Evolutionary conservation across 2,797 vertebrate species (phyloP), one percentile per base, ranked within the genome.

Genomic region (Neosilurus hyrtlii): DNA sequence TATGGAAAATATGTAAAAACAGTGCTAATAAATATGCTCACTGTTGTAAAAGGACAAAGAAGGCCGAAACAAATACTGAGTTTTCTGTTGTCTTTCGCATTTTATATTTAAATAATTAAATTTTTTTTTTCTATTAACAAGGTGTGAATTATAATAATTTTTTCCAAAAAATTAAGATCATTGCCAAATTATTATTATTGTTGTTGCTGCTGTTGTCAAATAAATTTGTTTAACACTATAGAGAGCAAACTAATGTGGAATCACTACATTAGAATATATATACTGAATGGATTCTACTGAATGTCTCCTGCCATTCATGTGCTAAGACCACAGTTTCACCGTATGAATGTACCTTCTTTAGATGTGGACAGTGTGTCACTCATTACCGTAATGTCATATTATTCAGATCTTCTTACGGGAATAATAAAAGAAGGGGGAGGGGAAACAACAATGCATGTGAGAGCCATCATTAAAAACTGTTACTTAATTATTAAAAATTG

Each of bases 361-460:
- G 91, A 92, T 92, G 91, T 92, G 90, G 89, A 92, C 83, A 85
- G 85, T 62, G 79, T 90, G 88, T 87, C 88, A 89, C 68, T 87
- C 75, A 86, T 89, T 89, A 86, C 86, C 56, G 84, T 87, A 87
- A 61, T 84, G 83, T 70, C 78, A 86, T 87, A 74, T 73, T 71
- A 86, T 82, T 87, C 87, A 89, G 67, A 75, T 77, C 74, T 52
- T 88, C 80, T 90, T 90, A 87, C 89, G 81, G 88, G 87, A 85
- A 88, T 86, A 82, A 78, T 68, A 83, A 75, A 59, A 75, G 24
- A 56, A 71, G 37, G 71, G 26, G 61, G 62, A 67, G 80, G 67
- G 78, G 81, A 43, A 30, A 35, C 3, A 61, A 20, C 11, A 72
- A 56, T 9, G 15, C 43, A 49, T 16, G 15, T 54, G 67, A 65